Percentiles rank a stretch among this genome's conserved stretches.
Conservation (phyloP, 2,797 vertebrate species). For the Hypotaenidia okinawae region DNA sequence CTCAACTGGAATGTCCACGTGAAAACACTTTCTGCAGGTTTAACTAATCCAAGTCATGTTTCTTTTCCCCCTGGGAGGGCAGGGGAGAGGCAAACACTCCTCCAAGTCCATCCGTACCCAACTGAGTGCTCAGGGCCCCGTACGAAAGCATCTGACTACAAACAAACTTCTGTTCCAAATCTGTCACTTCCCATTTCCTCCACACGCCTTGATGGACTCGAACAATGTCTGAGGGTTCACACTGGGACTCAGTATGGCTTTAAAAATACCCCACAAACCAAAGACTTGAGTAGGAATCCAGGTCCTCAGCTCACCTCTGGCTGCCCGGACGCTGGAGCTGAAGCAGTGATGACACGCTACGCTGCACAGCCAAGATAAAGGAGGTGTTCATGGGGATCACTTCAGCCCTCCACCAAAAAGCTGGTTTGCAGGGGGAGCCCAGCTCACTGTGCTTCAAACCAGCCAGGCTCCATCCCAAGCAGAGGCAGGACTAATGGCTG, state of each 20-base stretch:
- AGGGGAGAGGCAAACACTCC: not conserved
- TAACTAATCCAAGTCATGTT: not conserved
- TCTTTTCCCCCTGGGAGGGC: rapidly evolving
- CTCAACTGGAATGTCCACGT: rapidly evolving
- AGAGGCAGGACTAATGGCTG: slow-evolving; percentile 14
- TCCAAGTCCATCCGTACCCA: not conserved
- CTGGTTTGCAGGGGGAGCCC: not conserved
- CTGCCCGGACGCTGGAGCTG: slow-evolving; percentile 57
- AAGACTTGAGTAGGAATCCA: slow-evolving; percentile 41
- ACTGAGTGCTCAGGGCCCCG: not conserved
- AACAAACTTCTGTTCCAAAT: slow-evolving; percentile 30
- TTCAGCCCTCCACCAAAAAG: not conserved
- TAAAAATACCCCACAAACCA: not conserved
- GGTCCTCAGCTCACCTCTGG: slow-evolving; percentile 59
- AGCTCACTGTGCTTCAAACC: not conserved
- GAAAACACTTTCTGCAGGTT: not conserved
- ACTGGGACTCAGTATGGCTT: not conserved
- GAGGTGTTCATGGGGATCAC: not conserved
- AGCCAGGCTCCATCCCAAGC: not conserved
- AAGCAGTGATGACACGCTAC: slow-evolving; percentile 10
- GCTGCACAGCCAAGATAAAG: slow-evolving; percentile 48
- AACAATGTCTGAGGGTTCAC: not conserved
- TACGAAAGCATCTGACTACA: not conserved
- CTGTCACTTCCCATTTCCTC: slow-evolving; percentile 30
- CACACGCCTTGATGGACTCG: not conserved